A percentile compares a stretch with the other conserved stretches of the same genome.
These are phyloP conservation scores for Cygnus atratus DNA, from an alignment of 2,113 vertebrate genomes.

Conservation along the genomic window DNA sequence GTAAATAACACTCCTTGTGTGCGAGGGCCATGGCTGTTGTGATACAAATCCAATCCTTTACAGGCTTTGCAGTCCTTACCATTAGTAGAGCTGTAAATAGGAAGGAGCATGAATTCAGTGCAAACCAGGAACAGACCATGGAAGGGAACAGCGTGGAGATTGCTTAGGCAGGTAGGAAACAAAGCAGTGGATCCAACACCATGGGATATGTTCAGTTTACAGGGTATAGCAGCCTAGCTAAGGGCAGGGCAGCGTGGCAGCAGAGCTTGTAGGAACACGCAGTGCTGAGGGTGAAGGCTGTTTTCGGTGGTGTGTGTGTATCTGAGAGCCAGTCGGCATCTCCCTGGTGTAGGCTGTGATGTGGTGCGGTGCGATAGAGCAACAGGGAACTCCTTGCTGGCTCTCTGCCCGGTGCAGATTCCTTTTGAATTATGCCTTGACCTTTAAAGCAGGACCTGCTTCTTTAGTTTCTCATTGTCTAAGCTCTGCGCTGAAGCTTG, in stretches of 20 bases:
- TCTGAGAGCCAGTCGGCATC: background rate
- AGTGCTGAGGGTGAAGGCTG: background rate
- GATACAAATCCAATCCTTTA: background rate
- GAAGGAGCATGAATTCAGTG: background rate
- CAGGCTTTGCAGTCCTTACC: background rate
- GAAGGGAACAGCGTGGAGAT: background rate
- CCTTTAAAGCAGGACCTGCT: constrained; percentile 33
- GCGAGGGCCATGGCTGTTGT: background rate
- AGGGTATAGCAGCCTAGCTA: background rate
- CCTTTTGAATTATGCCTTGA: constrained; percentile 35
- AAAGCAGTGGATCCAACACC: background rate
- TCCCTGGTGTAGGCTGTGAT: background rate
- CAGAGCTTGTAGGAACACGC: background rate
- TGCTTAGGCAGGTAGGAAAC: background rate
- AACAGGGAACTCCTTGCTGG: constrained; percentile 37
- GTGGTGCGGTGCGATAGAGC: constrained; percentile 1
- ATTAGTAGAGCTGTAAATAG: background rate
- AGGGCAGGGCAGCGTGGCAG: background rate
- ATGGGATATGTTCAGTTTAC: accelerated
- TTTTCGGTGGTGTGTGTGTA: background rate
- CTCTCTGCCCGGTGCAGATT: constrained; percentile 23
- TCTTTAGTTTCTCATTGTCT: constrained; percentile 32
- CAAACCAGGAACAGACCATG: background rate
- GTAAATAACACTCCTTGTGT: background rate
- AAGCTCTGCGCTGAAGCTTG: background rate